phyloP scores from a whole-genome alignment of 2,797 vertebrate genomes.

The Acomys russatus region DNA sequence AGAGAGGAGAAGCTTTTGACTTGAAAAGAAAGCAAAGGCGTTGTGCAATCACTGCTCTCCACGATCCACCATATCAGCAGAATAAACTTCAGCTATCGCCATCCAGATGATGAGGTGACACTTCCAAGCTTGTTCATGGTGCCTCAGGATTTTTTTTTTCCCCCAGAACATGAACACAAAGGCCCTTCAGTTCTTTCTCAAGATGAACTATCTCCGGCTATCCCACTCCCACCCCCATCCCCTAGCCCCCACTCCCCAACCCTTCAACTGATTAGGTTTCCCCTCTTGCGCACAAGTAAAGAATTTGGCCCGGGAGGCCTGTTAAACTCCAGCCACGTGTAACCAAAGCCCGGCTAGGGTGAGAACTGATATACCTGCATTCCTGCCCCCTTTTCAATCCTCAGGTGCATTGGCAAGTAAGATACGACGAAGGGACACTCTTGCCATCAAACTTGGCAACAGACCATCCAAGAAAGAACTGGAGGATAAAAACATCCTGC shows the following conservation, averaged over 20 bases:
- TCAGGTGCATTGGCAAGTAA: slow-evolving; percentile 96
- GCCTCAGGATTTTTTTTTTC: slow-evolving; percentile 38
- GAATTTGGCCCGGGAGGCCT: slow-evolving; percentile 67
- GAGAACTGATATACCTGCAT: neutral
- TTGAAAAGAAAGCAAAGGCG: slow-evolving; percentile 74
- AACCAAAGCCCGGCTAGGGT: slow-evolving; percentile 72
- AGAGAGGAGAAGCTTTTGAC: slow-evolving; percentile 22
- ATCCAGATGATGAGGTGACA: slow-evolving; percentile 67
- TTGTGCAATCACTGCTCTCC: slow-evolving; percentile 75
- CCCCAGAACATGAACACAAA: slow-evolving; percentile 67
- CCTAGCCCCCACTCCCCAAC: slow-evolving; percentile 35
- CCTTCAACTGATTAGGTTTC: slow-evolving; percentile 83
- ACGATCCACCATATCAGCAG: slow-evolving; percentile 58
- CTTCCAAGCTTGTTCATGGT: slow-evolving; percentile 65
- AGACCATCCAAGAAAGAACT: slow-evolving; percentile 97
- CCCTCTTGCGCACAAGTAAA: slow-evolving; percentile 71
- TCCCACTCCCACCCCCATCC: neutral
- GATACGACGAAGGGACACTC: slow-evolving; percentile 97
- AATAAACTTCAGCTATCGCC: slow-evolving; percentile 74
- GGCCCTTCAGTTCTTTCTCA: slow-evolving; percentile 67
- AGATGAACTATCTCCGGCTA: slow-evolving; percentile 63
- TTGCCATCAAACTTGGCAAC: slow-evolving; percentile 98
- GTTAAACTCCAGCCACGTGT: slow-evolving; percentile 65
- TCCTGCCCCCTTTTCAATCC: slow-evolving; percentile 68
- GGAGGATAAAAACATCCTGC: slow-evolving; percentile 99